Conservation (phyloP, 2,888 invertebrate genomes). For the Leptura quadrifasciata region DNA sequence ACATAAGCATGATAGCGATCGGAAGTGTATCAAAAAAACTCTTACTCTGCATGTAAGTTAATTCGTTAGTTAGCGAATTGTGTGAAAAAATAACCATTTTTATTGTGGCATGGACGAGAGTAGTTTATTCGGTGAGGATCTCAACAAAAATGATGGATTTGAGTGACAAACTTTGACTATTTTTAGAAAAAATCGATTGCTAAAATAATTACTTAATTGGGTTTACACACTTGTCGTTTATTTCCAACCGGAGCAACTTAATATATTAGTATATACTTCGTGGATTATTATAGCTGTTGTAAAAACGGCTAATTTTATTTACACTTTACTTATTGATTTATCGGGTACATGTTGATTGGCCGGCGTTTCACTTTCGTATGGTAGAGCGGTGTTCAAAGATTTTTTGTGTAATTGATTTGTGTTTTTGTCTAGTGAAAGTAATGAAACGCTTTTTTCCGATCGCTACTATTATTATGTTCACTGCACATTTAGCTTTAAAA, state of each 20-base stretch:
- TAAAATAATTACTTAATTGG: slow-evolving; percentile 46
- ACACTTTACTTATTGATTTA: slow-evolving; percentile 23
- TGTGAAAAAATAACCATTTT: slow-evolving; percentile 4
- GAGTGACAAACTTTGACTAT: slow-evolving; percentile 59
- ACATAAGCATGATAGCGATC: slow-evolving; percentile 10
- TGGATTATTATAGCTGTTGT: slow-evolving; percentile 10
- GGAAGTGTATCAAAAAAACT: neutral
- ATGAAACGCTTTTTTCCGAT: neutral
- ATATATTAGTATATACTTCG: slow-evolving; percentile 16
- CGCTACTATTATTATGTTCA: too few relatives aligned
- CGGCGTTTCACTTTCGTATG: neutral
- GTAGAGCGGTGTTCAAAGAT: neutral
- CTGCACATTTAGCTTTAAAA: neutral
- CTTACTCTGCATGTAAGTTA: neutral
- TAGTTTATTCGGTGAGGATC: slow-evolving; percentile 21
- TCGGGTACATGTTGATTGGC: neutral
- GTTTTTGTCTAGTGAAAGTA: neutral
- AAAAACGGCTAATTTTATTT: slow-evolving; percentile 19
- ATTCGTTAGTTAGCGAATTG: neutral
- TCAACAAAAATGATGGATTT: slow-evolving; percentile 57
- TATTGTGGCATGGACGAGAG: neutral
- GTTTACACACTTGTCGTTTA: slow-evolving; percentile 24
- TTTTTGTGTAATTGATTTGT: neutral
- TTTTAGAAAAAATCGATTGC: slow-evolving; percentile 66
- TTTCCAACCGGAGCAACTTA: neutral